Evolutionary conservation across 2,113 vertebrate genomes (phyloP).

Genomic region (Trochalopteron elliotii): DNA sequence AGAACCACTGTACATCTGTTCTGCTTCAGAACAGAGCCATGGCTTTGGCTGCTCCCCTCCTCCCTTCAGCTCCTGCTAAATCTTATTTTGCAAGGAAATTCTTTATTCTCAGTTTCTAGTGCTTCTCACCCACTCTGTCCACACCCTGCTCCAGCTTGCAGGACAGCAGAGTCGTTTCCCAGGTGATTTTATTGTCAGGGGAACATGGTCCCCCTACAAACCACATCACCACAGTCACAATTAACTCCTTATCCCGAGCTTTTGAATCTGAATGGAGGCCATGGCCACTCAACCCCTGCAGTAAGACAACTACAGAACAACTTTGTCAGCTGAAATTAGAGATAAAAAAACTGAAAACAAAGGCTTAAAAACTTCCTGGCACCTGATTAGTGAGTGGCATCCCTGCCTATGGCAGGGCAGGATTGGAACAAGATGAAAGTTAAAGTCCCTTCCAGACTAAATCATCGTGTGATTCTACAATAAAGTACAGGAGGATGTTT

Average conservation of each 20-base stretch:
- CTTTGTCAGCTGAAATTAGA: background rate
- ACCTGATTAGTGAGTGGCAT: background rate
- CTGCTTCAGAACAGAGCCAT: fast-evolving
- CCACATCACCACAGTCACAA: background rate
- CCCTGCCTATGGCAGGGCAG: background rate
- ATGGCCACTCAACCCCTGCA: background rate
- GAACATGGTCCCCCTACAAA: background rate
- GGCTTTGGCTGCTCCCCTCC: background rate
- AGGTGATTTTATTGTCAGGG: background rate
- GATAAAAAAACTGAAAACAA: background rate
- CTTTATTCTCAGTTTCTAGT: background rate
- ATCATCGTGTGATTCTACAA: background rate
- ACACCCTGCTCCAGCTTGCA: background rate
- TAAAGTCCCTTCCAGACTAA: background rate
- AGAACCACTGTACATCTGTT: background rate
- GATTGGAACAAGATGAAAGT: background rate
- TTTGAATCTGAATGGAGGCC: background rate
- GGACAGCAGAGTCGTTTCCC: background rate
- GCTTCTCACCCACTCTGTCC: background rate
- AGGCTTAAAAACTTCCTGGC: background rate
- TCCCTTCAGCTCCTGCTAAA: background rate
- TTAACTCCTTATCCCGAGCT: background rate
- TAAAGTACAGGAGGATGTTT: background rate
- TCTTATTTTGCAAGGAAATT: background rate
- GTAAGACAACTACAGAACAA: background rate